These are phyloP conservation scores for Zoanthus sansibaricus DNA, from an alignment of 92 coral and sea anemone genomes.

Conservation along the genomic window DNA sequence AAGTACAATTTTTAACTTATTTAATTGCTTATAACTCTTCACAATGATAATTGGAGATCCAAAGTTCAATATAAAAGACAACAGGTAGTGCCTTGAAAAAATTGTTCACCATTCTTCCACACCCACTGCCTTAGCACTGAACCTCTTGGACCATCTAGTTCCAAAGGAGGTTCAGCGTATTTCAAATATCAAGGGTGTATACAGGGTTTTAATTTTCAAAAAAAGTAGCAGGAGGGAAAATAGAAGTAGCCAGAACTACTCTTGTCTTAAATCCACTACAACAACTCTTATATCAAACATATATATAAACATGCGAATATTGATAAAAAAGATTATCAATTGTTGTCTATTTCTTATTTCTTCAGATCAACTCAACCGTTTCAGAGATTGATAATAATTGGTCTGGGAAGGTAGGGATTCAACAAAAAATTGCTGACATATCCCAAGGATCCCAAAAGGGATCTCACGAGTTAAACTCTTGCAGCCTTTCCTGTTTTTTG, in stretches of 20 bases:
- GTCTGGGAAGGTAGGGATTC: constrained; percentile 42
- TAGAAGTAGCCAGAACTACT: too few relatives aligned
- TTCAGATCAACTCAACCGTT: constrained; percentile 15
- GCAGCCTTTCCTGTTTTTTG: too few relatives aligned
- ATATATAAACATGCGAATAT: too few relatives aligned
- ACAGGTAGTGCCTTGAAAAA: constrained; percentile 42
- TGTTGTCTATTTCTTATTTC: neutral
- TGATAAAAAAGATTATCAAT: too few relatives aligned
- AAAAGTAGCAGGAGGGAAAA: too few relatives aligned
- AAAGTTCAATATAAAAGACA: constrained; percentile 37
- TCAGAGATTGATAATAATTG: constrained; percentile 21
- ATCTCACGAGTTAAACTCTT: too few relatives aligned
- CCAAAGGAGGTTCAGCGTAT: constrained; percentile 54
- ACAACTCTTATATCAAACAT: too few relatives aligned
- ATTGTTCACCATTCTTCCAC: constrained; percentile 43
- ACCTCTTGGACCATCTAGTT: constrained; percentile 52
- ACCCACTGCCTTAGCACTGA: constrained; percentile 33
- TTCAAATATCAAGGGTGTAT: constrained; percentile 42
- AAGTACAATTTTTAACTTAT: too few relatives aligned
- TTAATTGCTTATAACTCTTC: neutral
- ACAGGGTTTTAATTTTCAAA: neutral
- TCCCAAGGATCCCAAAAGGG: neutral
- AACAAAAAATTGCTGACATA: constrained; percentile 60
- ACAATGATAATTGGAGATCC: constrained; percentile 64
- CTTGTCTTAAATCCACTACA: too few relatives aligned